phyloP scores from a whole-genome alignment of 2,113 vertebrate species.

The Ceratotherium simum region DNA sequence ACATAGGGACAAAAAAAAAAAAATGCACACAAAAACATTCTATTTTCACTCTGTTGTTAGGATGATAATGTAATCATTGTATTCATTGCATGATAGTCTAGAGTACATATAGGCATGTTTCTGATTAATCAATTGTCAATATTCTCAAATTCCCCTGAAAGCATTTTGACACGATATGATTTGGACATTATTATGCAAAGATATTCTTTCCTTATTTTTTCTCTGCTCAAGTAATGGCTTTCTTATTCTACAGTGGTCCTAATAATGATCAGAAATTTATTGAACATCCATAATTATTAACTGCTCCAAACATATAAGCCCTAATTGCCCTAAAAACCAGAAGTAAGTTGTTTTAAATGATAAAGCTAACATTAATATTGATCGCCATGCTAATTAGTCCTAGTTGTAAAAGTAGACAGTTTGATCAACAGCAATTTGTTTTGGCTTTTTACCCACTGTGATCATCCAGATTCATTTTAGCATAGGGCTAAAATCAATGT shows the following conservation, averaged over 20 bases:
- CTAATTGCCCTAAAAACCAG: constrained; percentile 77
- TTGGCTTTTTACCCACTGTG: constrained; percentile 62
- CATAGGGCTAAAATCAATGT: constrained; percentile 64
- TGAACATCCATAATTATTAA: constrained; percentile 74
- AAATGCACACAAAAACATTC: background rate
- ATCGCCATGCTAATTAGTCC: constrained; percentile 80
- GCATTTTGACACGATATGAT: background rate
- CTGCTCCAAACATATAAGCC: constrained; percentile 66
- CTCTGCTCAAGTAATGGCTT: constrained; percentile 28
- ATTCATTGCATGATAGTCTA: background rate
- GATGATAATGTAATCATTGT: background rate
- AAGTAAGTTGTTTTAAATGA: constrained; percentile 76
- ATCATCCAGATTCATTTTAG: constrained; percentile 66
- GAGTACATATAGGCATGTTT: background rate
- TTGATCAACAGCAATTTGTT: constrained; percentile 79
- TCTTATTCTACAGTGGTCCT: constrained; percentile 48
- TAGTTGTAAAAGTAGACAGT: constrained; percentile 72
- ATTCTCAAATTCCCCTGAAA: background rate
- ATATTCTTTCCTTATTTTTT: constrained; percentile 38
- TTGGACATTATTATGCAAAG: background rate
- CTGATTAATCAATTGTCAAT: background rate
- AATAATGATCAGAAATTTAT: constrained; percentile 67
- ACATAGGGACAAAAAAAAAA: too few species aligned
- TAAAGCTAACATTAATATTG: constrained; percentile 79
- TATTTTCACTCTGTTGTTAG: background rate